Percentiles rank a stretch among this genome's conserved stretches.
Evolutionary conservation across 2,888 invertebrate species (phyloP).

Genomic region (Sturmia bella): DNA sequence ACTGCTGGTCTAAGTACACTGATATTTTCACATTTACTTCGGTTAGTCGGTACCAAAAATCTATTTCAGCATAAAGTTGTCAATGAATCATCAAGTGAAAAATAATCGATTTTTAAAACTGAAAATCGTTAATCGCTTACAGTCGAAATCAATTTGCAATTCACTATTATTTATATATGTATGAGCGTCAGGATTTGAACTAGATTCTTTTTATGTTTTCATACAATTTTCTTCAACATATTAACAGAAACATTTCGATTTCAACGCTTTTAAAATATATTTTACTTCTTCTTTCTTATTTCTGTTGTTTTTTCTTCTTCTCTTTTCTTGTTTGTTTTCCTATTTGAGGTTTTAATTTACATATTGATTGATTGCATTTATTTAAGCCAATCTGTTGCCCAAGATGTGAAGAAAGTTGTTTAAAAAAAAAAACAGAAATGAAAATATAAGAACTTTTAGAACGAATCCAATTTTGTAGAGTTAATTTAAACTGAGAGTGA

Average conservation of each 20-base stretch:
- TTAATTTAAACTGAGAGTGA: slow-evolving; percentile 7
- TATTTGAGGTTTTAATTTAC: slow-evolving; percentile 69
- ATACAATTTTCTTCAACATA: too few relatives aligned
- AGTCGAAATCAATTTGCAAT: too few relatives aligned
- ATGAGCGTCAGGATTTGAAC: too few relatives aligned
- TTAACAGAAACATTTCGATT: background rate
- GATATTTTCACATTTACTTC: too few relatives aligned
- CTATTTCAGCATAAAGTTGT: too few relatives aligned
- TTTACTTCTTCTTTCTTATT: background rate
- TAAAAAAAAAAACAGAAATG: background rate
- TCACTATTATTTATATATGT: too few relatives aligned
- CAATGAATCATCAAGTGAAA: too few relatives aligned
- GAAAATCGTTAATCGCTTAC: too few relatives aligned
- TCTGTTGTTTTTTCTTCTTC: slow-evolving; percentile 12
- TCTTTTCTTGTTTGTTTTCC: slow-evolving; percentile 26
- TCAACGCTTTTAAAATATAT: background rate
- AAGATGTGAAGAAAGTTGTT: slow-evolving; percentile 9
- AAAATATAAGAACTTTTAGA: background rate
- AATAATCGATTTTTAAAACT: too few relatives aligned
- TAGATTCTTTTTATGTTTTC: too few relatives aligned
- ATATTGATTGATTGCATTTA: slow-evolving; percentile 74
- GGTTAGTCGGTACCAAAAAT: too few relatives aligned
- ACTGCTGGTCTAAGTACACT: too few relatives aligned
- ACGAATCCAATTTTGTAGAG: slow-evolving; percentile 14
- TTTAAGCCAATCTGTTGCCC: slow-evolving; percentile 33